phyloP scores from a whole-genome alignment of 2,113 vertebrate species.

The Crotalus horridus region DNA sequence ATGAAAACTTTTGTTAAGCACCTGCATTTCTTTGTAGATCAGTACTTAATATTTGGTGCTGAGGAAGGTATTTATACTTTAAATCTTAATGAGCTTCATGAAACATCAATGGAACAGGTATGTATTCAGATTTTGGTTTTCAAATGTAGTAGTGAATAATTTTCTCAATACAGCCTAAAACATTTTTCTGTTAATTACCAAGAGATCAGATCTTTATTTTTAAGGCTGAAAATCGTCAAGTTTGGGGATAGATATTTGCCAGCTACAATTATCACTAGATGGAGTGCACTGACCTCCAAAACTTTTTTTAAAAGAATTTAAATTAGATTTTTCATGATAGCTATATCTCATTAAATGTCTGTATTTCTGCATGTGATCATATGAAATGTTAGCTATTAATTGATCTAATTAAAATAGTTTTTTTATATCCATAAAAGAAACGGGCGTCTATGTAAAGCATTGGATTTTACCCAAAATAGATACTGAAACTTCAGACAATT shows the following conservation, averaged over 20 bases:
- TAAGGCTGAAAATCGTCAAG: background rate
- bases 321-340: background rate
- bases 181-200: background rate
- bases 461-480: background rate
- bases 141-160: background rate
- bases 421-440: background rate
- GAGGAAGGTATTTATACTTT: constrained; percentile 98
- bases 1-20: background rate
- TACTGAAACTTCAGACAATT: background rate
- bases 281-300: background rate
- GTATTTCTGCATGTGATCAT: background rate
- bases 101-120: constrained; percentile 98
- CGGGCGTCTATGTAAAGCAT: background rate
- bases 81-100: constrained; percentile 97
- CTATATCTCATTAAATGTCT: background rate
- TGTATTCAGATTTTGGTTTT: background rate
- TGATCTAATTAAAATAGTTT: background rate
- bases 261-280: background rate
- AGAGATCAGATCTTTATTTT: background rate
- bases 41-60: constrained; percentile 97
- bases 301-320: background rate
- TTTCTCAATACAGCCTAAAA: background rate
- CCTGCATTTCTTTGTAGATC: constrained; percentile 75
- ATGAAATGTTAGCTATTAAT: background rate
- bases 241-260: background rate